phyloP scores from a whole-genome alignment of 23 tunicate species.

The Diplosoma virens region DNA sequence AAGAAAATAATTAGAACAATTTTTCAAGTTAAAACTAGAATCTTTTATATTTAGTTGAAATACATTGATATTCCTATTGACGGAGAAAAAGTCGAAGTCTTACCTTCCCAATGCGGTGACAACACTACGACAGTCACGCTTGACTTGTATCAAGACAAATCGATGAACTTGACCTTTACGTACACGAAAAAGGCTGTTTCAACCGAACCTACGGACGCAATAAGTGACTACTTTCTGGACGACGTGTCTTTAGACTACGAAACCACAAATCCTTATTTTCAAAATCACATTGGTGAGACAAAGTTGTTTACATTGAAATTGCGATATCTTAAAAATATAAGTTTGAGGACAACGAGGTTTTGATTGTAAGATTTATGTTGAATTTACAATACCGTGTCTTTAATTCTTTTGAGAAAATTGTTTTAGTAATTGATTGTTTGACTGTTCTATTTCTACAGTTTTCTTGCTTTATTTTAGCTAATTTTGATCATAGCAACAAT shows the following conservation, averaged over 20 bases:
- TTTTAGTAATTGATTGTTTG: too few relatives aligned
- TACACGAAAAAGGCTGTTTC: conserved; percentile 3
- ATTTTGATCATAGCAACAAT: too few relatives aligned
- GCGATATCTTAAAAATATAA: too few relatives aligned
- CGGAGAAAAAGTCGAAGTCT: conserved; percentile 12
- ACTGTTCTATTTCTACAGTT: too few relatives aligned
- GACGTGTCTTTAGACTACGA: conserved; percentile 36
- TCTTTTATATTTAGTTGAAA: not conserved
- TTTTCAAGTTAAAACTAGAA: too few relatives aligned
- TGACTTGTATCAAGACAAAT: conserved; percentile 19
- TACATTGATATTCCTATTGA: conserved; percentile 6
- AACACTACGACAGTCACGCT: conserved; percentile 30
- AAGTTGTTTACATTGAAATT: too few relatives aligned
- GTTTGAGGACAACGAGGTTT: too few relatives aligned
- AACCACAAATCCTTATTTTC: conserved; percentile 49
- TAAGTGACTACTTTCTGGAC: conserved; percentile 22
- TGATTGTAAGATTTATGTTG: too few relatives aligned
- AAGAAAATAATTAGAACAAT: too few relatives aligned
- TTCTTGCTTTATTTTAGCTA: too few relatives aligned
- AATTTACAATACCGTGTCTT: too few relatives aligned
- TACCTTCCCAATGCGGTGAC: not conserved
- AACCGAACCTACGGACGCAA: not conserved
- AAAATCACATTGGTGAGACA: conserved; percentile 58
- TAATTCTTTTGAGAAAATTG: too few relatives aligned
- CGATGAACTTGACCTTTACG: conserved; percentile 30